A percentile compares a stretch with the other conserved stretches of the same genome.
phyloP scores from a whole-genome alignment of 92 coral and sea anemone species.

The Bergia puertoricense region DNA sequence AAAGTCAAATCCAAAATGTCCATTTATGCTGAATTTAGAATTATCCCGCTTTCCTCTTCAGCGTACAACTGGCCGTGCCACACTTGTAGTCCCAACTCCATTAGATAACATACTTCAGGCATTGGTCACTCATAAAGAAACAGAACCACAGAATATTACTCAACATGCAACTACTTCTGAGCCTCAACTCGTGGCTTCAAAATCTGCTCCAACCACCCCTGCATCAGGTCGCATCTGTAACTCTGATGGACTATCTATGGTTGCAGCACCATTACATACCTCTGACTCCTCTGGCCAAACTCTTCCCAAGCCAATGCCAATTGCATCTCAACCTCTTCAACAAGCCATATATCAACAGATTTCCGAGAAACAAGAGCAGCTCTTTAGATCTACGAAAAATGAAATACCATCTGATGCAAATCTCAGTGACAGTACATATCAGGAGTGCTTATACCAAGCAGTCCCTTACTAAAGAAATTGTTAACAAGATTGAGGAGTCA shows the following conservation, averaged over 20 bases:
- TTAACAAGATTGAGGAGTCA: slow-evolving; percentile 38
- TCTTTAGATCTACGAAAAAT: background rate
- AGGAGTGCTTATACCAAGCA: slow-evolving; percentile 21
- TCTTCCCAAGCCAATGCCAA: background rate
- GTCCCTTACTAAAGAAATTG: slow-evolving; percentile 32
- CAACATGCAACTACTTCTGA: slow-evolving; percentile 25
- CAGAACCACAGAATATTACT: background rate
- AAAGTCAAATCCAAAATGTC: slow-evolving; percentile 24
- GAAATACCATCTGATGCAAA: slow-evolving; percentile 12
- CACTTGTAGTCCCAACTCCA: slow-evolving; percentile 2
- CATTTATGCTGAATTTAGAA: slow-evolving; percentile 15
- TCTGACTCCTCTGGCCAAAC: background rate
- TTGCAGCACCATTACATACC: too few relatives aligned
- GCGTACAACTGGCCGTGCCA: background rate
- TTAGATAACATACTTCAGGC: too few relatives aligned
- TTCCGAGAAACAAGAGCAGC: slow-evolving; percentile 13
- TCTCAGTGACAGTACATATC: slow-evolving; percentile 13
- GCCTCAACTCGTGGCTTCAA: too few relatives aligned
- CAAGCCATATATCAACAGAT: background rate
- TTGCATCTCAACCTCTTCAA: background rate
- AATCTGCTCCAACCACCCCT: too few relatives aligned
- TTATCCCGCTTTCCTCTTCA: slow-evolving; percentile 2
- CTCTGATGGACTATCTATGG: too few relatives aligned
- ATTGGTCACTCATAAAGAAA: background rate
- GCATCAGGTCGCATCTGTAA: too few relatives aligned